phyloP scores from a whole-genome alignment of 1,140 invertebrate species.

The Leptopilina clavipes region DNA sequence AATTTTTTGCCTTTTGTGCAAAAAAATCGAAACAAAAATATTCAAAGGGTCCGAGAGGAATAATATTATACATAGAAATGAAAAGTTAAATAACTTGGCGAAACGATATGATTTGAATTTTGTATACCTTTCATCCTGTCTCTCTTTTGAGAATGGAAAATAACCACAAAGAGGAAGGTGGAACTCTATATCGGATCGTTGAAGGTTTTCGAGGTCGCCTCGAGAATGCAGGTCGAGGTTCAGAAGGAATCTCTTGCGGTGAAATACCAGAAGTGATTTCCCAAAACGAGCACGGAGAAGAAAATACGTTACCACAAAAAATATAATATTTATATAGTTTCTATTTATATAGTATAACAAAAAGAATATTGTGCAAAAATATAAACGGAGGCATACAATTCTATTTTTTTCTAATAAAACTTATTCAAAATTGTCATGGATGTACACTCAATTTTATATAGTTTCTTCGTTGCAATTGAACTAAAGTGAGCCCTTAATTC shows the following conservation, averaged over 20 bases:
- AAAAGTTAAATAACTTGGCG: constrained; percentile 18
- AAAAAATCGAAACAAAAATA: neutral
- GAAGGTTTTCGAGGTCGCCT: constrained; percentile 60
- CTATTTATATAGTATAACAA: neutral
- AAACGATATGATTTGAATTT: constrained; percentile 37
- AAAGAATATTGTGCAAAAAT: neutral
- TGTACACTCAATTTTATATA: neutral
- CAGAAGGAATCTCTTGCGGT: constrained; percentile 57
- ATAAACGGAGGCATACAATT: neutral
- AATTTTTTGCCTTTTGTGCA: no score
- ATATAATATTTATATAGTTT: neutral
- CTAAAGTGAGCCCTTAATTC: constrained; percentile 49
- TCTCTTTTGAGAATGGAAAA: neutral
- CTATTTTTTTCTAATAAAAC: neutral
- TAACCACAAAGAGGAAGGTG: constrained; percentile 60
- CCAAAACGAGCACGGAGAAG: neutral
- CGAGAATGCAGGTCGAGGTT: constrained; percentile 55
- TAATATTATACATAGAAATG: no score
- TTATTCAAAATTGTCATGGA: neutral
- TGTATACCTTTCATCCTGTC: neutral
- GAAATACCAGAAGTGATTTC: neutral
- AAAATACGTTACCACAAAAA: neutral
- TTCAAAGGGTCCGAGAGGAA: no score
- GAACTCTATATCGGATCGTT: constrained; percentile 40
- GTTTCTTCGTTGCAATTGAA: constrained; percentile 6